Base-by-base conservation (phyloP, 2,888 invertebrate genomes). In the Leptinotarsa tumamoca region DNA sequence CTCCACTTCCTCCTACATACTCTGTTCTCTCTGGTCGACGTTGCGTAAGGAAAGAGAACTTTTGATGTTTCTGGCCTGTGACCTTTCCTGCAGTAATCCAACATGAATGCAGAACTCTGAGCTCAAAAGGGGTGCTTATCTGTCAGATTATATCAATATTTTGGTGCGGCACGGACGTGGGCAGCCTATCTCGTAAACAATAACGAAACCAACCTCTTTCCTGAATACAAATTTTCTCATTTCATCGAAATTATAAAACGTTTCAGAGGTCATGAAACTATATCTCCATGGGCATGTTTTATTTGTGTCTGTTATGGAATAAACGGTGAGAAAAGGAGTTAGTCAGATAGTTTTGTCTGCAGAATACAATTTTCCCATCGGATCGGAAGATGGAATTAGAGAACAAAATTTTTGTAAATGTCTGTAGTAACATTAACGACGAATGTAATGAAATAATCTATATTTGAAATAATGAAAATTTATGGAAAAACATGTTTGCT, bases 211-310 rank as follows among this genome's bases (percentile, higher is more conserved):
- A 80, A 77, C 80, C 76, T 82, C 80, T 80, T 83, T 82, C 82
- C 84, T 86, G 87, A 86, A 87, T 87, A 87, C 85, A 87, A 87
- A 87, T 86, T 86, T 84, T 83, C 85, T 85, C 86, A 87, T 86
- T 87, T 86, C 83, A 83, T 79, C 81, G 83, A 82, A 86, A 86
- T 84, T 80, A 81, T 80, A 80, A 83, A 80, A 79, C 70, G 54
- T 70, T 58, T 33, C 58, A 50, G 70, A 63, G 70, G 70, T 70
- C 70, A 50, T 70, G 49, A 54, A 70, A 70, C 70, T 70, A 61
- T 58, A 58, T 56, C 69, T 63, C 50, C 21, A 15, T 43, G 43
- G 43, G 10, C 49, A 43, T 61, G 43, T 43, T 58, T 43, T 43
- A 17, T 49, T 58, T 33, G 70, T 54, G 49, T 17, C 58, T 54